phyloP scores from a whole-genome alignment of 2,113 vertebrate species.

The Chaetodon auriga region DNA sequence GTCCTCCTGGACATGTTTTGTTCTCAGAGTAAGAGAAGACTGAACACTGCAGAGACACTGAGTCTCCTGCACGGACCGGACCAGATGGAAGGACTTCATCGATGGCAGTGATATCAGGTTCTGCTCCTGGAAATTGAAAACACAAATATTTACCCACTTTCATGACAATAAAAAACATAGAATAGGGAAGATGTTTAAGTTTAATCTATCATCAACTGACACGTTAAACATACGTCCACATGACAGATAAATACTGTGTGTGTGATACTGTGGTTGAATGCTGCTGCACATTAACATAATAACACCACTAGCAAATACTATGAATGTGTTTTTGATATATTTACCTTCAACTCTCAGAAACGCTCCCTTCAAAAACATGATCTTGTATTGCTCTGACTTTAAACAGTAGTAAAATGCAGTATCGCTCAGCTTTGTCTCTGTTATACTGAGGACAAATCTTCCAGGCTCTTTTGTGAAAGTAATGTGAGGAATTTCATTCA shows the following conservation, averaged over 20 bases:
- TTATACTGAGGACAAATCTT: constrained; percentile 20
- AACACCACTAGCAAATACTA: no score
- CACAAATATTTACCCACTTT: background rate
- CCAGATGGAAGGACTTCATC: background rate
- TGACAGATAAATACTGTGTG: background rate
- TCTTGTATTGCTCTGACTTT: rapidly evolving
- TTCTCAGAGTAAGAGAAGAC: constrained; percentile 31
- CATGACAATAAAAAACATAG: background rate
- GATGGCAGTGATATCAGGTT: constrained; percentile 3
- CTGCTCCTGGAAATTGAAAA: constrained; percentile 2
- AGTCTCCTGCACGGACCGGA: constrained; percentile 7
- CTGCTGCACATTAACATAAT: no score
- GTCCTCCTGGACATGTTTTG: constrained; percentile 23
- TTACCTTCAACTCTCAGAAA: constrained; percentile 63
- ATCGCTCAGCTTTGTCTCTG: no score
- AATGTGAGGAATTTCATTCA: background rate
- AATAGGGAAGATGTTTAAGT: background rate
- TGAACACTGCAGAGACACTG: constrained; percentile 57
- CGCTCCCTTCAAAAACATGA: constrained; percentile 25
- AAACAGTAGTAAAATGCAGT: background rate
- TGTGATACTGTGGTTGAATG: background rate
- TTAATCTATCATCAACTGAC: background rate
- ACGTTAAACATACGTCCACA: background rate
- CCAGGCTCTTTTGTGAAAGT: constrained; percentile 33
- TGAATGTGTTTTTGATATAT: no score